Base-by-base conservation (phyloP, 2,113 vertebrate species). In the Calidris pygmaea region DNA sequence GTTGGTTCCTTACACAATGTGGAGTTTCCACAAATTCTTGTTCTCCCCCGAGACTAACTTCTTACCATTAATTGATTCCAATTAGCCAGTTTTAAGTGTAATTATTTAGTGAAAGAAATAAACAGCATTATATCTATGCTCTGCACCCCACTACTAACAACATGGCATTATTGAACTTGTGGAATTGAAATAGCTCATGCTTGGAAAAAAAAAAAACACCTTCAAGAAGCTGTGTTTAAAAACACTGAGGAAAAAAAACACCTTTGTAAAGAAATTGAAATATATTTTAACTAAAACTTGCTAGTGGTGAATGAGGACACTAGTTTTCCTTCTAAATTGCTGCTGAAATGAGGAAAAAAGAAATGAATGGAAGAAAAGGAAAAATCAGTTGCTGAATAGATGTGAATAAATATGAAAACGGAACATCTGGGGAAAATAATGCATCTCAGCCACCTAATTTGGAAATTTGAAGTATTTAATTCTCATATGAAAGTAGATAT, bases 61-160 rank as follows among this genome's bases (percentile, higher is more conserved):
- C 92, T 92, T 95, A 59, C 74, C 55, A 43, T 70, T 92, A 95
- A 93, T 87, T 94, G 92, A 95, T 92, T 94, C 50, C 39, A 86
- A 89, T 96, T 95, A 95, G 87, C 70, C 37, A 85, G 74, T 72
- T 91, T 79, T 79, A 96, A 95, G 62, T 68, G 53, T 87, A 96
- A 94, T 95, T 96, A 92, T 93, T 96, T 80, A 76, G 80, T 66
- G 53, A 91, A 66, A 93, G 88, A 85, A 93, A 82, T 48, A 92
- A 89, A 91, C 29, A 75, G 70, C 23, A 75, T 90, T 95, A 82
- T 55, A 92, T 55, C 77, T 91, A 14, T 60, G 45, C 70, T 94
- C 63, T 91, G 39, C 45, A 85, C 56, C 60, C 67, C 37, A 50
- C 88, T 66, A 76, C 90, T 91, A 66, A 66, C 68, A 93, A 45